Conservation (phyloP, 2,113 vertebrate species). For the Riparia riparia region DNA sequence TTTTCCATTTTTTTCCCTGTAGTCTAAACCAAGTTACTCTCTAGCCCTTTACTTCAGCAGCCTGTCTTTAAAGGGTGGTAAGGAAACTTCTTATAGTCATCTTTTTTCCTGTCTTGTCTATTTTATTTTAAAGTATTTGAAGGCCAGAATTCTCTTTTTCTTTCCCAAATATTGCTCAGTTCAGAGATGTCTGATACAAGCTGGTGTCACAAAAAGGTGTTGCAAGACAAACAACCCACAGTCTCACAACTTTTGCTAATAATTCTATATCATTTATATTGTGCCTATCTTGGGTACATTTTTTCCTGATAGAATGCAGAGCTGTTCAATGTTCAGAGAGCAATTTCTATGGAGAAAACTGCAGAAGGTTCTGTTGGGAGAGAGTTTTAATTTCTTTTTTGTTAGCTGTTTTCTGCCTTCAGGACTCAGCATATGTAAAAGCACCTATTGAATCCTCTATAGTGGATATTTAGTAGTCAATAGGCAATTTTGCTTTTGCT, state of each 20-base stretch:
- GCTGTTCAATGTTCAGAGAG: background rate
- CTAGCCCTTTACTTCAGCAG: background rate
- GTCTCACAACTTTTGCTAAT: background rate
- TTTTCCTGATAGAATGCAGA: background rate
- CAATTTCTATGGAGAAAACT: background rate
- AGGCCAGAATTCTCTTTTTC: background rate
- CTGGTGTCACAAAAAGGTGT: background rate
- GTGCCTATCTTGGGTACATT: background rate
- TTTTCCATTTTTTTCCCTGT: background rate
- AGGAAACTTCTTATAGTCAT: background rate
- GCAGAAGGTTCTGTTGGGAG: background rate
- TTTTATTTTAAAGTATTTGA: background rate
- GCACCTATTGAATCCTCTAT: constrained; percentile 14
- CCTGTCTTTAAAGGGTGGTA: background rate
- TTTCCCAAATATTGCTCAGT: background rate
- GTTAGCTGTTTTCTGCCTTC: constrained; percentile 13
- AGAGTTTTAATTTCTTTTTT: background rate
- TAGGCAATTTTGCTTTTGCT: constrained; percentile 50
- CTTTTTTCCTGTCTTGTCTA: background rate
- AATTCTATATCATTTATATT: background rate
- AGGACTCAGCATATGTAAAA: constrained; percentile 51
- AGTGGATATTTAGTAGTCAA: constrained; percentile 40
- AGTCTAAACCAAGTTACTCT: background rate
- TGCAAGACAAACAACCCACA: background rate
- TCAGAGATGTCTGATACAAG: background rate